Evolutionary conservation across 1,140 invertebrate genomes (phyloP).

Genomic region (Heterodera schachtii): DNA sequence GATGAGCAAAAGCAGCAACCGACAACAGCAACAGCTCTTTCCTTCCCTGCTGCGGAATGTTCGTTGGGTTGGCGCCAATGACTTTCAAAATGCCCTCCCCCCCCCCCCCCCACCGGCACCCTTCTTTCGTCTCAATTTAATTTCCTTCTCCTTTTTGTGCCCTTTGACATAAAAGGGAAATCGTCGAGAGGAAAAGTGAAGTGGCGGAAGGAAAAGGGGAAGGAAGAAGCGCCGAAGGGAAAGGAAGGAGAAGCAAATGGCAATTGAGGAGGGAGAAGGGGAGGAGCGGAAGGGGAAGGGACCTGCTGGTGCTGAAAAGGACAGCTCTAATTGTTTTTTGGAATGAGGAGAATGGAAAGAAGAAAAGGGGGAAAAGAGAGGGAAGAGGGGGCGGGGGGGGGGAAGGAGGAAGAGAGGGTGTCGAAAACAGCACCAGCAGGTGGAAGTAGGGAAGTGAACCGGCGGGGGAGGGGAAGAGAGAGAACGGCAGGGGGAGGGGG

Average conservation of each 20-base stretch:
- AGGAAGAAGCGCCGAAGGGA: background rate
- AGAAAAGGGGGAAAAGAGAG: background rate
- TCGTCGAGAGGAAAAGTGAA: background rate
- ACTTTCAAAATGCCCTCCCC: background rate
- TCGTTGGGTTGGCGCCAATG: background rate
- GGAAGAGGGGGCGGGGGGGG: background rate
- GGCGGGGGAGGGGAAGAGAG: background rate
- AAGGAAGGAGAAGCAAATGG: background rate
- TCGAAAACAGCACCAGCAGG: background rate
- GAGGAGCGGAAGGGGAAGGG: background rate
- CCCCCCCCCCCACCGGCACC: background rate
- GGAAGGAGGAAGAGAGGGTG: background rate
- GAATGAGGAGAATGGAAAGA: background rate
- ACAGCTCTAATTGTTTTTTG: slow-evolving; percentile 18
- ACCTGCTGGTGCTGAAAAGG: background rate
- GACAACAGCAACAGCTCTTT: no score
- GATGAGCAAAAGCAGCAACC: no score
- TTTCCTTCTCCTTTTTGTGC: slow-evolving; percentile 2
- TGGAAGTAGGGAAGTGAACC: no score
- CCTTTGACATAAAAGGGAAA: background rate
- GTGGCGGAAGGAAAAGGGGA: background rate
- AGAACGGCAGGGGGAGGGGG: background rate
- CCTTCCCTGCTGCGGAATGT: background rate
- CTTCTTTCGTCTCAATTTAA: background rate
- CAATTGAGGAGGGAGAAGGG: background rate